Percentiles rank a stretch among this genome's conserved stretches.
These are phyloP conservation scores for Apis laboriosa DNA, from an alignment of 1,140 invertebrate species.

Conservation along the genomic window DNA sequence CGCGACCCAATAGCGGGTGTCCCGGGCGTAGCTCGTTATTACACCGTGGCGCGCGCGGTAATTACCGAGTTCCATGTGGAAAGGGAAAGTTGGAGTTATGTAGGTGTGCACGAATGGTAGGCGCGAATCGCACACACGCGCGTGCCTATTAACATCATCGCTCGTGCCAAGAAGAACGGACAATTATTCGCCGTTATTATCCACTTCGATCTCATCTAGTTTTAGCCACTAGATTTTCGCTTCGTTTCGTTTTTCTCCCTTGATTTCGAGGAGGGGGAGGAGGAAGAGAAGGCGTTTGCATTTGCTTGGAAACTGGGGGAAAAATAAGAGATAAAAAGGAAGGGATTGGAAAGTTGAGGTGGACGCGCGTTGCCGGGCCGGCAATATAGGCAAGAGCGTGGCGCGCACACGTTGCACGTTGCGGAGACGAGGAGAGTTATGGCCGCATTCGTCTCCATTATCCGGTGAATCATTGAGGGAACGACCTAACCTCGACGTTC, in stretches of 20 bases:
- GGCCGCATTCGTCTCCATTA: conserved; percentile 77
- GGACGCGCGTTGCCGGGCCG: conserved; percentile 30
- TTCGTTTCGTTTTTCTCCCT: neutral
- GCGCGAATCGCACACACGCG: too few species aligned
- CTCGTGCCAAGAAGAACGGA: conserved; percentile 7
- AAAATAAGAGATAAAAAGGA: neutral
- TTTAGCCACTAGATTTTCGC: neutral
- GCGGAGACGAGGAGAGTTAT: conserved; percentile 71
- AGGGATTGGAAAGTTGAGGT: neutral
- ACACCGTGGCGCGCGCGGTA: conserved; percentile 51
- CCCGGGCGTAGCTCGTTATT: conserved; percentile 58
- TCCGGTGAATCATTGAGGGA: conserved; percentile 72
- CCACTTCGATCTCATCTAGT: neutral
- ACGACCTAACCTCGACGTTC: conserved; percentile 60
- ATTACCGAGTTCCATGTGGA: conserved; percentile 49
- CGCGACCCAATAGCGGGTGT: conserved; percentile 59
- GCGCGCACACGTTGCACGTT: conserved; percentile 31
- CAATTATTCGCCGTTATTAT: conserved; percentile 10
- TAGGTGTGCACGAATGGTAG: conserved; percentile 6
- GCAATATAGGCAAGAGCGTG: neutral
- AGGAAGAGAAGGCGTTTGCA: neutral
- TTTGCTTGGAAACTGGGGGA: neutral
- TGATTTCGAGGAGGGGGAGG: too few species aligned
- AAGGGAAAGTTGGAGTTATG: conserved; percentile 50
- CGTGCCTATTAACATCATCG: conserved; percentile 28